Percentiles rank a stretch among this genome's conserved stretches.
These are phyloP conservation scores for Stictonetta naevosa DNA, from an alignment of 2,113 vertebrate genomes.

Conservation along the genomic window DNA sequence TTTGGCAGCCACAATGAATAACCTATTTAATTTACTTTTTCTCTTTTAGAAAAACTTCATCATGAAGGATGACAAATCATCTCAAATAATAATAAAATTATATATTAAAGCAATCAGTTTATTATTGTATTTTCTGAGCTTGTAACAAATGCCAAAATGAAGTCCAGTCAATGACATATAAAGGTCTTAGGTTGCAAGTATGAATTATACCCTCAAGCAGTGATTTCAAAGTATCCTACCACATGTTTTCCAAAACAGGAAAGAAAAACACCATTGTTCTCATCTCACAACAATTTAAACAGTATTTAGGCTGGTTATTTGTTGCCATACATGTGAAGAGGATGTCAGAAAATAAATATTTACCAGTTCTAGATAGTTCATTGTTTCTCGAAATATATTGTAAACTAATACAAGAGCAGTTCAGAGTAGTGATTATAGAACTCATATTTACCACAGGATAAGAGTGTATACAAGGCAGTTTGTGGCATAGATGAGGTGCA, in stretches of 20 bases:
- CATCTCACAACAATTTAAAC: not conserved
- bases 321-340: not conserved
- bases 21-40: not conserved
- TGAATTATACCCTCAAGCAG: not conserved
- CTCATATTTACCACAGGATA: not conserved
- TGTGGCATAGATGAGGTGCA: not conserved
- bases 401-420: not conserved
- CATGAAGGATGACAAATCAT: not conserved
- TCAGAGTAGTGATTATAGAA: not conserved
- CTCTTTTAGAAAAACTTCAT: not conserved
- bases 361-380: not conserved
- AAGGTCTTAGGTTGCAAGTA: not conserved
- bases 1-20: not conserved
- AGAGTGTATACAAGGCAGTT: not conserved
- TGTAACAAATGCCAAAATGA: not conserved
- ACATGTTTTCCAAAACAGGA: not conserved
- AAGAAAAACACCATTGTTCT: not conserved
- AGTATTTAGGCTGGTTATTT: not conserved
- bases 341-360: not conserved
- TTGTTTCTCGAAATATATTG: not conserved
- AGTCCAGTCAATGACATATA: not conserved
- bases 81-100: not conserved
- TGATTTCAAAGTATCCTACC: not conserved
- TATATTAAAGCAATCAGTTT: not conserved
- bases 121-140: not conserved